Base-by-base conservation (phyloP, 2,797 vertebrate genomes). In the Orestias chungarensis region DNA sequence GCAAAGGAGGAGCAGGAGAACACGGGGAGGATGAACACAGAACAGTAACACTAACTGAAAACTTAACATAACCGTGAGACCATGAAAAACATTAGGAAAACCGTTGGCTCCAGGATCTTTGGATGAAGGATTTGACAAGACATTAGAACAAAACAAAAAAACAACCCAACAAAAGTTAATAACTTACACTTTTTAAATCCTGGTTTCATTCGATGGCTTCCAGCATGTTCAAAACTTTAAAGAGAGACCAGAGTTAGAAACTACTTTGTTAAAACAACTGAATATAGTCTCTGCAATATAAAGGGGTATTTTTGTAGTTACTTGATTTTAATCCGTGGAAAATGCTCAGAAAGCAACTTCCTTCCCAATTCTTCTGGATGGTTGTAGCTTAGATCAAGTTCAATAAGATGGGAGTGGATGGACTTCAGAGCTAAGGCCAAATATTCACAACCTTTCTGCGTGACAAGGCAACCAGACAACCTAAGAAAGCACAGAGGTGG, bases 331-430 rank as follows among this genome's bases (percentile, higher is more conserved):
- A 0, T 40, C 27, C 71, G 70, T 7, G 68, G 61, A 64, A 6
- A 42, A 17, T 7, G 14, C 0, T 80, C 12, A 9, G 0, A n/a
- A 10, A 86, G 73, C 11, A 33, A 2, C 6, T 71, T 59, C 47
- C 6, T 6, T 46, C 85, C 89, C 3, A 75, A 44, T 0, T 78
- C 68, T 73, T 77, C 85, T 11, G 35, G 83, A 38, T 87, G 4
- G 43, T 90, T 90, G 82, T 88, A 88, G 70, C 82, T 87, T 68
- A 90, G 77, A 66, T 88, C 83, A 73, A 90, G 66, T 27, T 87
- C 79, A 1, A 0, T 54, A 52, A 90, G 79, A 17, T 85, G 65
- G 10, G 70, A 75, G 0, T 84, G 71, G 62, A 87, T 87, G 46
- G 78, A 77, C 0, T 23, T 11, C 0, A 90, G 71, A 77, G 80